Conservation (phyloP, 2,797 vertebrate genomes). For the Lepus oiostolus region DNA sequence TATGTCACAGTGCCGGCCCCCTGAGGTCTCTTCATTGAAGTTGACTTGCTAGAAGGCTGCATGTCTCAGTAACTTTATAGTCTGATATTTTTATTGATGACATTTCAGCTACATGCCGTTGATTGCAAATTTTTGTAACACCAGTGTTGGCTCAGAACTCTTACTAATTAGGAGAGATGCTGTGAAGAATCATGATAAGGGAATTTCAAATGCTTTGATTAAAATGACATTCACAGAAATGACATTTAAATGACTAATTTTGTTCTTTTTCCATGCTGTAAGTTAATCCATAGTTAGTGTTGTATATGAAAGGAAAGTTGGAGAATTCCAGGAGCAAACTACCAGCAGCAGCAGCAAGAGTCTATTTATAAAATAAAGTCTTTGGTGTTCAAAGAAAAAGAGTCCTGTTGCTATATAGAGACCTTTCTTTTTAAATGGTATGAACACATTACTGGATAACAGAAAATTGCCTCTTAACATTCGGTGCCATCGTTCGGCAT, state of each 20-base stretch:
- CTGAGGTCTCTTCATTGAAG: neutral
- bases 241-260: slow-evolving; percentile 75
- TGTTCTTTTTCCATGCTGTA: slow-evolving; percentile 54
- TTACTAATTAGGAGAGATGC: slow-evolving; percentile 70
- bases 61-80: slow-evolving; percentile 65
- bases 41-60: slow-evolving; percentile 20
- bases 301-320: slow-evolving; percentile 6
- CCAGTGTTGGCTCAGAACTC: slow-evolving; percentile 36
- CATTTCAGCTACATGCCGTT: slow-evolving; percentile 68
- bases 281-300: slow-evolving; percentile 47
- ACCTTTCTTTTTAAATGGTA: slow-evolving; percentile 63
- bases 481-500: neutral
- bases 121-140: slow-evolving; percentile 63
- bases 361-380: slow-evolving; percentile 57
- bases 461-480: neutral
- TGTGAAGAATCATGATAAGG: slow-evolving; percentile 61
- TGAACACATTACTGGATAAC: neutral
- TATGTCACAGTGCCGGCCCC: no score
- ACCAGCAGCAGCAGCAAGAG: neutral
- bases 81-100: slow-evolving; percentile 67
- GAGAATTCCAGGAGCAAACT: slow-evolving; percentile 63
- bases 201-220: slow-evolving; percentile 75
- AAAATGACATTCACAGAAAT: slow-evolving; percentile 74
- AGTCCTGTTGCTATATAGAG: neutral
- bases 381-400: neutral